Evolutionary conservation across 2,888 invertebrate genomes (phyloP).

Genomic region (Eupsilia transversa): DNA sequence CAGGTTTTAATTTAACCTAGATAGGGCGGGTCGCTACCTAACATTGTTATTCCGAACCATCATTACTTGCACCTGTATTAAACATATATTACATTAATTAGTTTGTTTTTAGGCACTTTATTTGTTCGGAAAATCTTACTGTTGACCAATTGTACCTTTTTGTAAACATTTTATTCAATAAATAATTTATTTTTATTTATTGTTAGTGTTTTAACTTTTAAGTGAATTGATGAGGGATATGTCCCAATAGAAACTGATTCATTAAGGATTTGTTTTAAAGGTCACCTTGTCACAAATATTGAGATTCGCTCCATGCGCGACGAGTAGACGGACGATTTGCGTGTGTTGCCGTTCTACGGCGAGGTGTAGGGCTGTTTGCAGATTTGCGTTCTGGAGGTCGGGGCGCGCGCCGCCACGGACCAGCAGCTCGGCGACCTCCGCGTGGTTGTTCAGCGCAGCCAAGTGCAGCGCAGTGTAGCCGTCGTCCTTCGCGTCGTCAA

Average conservation of each 20-base stretch:
- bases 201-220: not conserved
- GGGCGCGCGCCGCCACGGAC: conserved; percentile 97
- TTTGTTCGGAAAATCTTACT: too few species aligned
- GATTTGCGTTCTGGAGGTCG: conserved; percentile 98
- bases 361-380: conserved; percentile 97
- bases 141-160: too few species aligned
- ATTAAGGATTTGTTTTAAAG: not conserved
- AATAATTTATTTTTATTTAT: too few species aligned
- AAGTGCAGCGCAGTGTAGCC: conserved; percentile 99
- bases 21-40: too few species aligned
- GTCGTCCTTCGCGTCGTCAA: conserved; percentile 99
- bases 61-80: too few species aligned
- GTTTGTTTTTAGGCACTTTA: too few species aligned
- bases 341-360: conserved; percentile 99
- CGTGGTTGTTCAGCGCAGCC: conserved; percentile 98
- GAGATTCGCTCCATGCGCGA: conserved; percentile 97
- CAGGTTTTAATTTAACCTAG: too few species aligned
- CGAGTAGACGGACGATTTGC: conserved; percentile 98
- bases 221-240: not conserved
- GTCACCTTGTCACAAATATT: conserved; percentile 98
- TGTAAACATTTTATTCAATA: too few species aligned
- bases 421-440: conserved; percentile 97
- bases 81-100: too few species aligned
- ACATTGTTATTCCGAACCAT: too few species aligned
- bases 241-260: not conserved